phyloP scores from a whole-genome alignment of 2,888 invertebrate genomes.

The Hirtodrosophila confusa region DNA sequence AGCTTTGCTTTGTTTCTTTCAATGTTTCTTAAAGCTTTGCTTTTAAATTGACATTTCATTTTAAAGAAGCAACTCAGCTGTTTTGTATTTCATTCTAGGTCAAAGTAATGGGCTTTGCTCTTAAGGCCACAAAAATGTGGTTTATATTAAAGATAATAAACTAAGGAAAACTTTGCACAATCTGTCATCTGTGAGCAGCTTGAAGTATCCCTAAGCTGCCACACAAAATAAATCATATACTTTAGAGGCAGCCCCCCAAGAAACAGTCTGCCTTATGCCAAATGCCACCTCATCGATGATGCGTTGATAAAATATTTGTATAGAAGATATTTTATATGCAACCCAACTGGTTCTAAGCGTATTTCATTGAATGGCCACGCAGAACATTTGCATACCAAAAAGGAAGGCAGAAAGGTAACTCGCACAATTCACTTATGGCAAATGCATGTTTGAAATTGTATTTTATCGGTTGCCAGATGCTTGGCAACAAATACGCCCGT shows the following conservation, averaged over 20 bases:
- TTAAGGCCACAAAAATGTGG: too few species aligned
- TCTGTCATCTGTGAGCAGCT: too few species aligned
- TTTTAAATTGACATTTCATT: too few species aligned
- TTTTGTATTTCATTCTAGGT: too few species aligned
- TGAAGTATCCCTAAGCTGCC: background rate
- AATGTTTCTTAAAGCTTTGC: too few species aligned
- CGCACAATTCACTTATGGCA: slow-evolving; percentile 41
- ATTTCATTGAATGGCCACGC: slow-evolving; percentile 8
- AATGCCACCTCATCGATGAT: slow-evolving; percentile 9
- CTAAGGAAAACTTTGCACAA: too few species aligned
- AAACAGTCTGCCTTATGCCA: background rate
- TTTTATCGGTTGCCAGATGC: slow-evolving; percentile 65
- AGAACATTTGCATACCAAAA: slow-evolving; percentile 41
- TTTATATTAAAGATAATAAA: too few species aligned
- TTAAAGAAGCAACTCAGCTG: too few species aligned
- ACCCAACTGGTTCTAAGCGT: slow-evolving; percentile 2
- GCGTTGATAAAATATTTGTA: slow-evolving; percentile 47
- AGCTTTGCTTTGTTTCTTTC: background rate
- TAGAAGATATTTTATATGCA: slow-evolving; percentile 1
- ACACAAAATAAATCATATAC: background rate
- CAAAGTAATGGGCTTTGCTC: too few species aligned
- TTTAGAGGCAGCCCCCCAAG: background rate
- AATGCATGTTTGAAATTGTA: slow-evolving; percentile 68
- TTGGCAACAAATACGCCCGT: slow-evolving; percentile 63
- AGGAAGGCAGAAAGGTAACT: slow-evolving; percentile 11